Evolutionary conservation across 1,140 invertebrate species (phyloP).

Genomic region (Acyrthosiphon pisum): DNA sequence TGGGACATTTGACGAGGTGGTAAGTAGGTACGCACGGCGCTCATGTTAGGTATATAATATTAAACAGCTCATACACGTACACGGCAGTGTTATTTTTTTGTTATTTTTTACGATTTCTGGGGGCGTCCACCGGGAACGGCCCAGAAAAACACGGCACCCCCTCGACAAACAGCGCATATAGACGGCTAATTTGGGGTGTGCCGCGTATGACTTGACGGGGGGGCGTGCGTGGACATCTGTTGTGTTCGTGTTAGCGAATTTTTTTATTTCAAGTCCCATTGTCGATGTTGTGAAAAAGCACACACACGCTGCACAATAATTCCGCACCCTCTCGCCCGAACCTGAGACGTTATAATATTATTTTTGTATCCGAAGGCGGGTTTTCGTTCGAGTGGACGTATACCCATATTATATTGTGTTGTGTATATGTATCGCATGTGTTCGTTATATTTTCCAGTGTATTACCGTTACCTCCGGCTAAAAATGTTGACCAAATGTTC

Average conservation of each 20-base stretch:
- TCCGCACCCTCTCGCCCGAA: background rate
- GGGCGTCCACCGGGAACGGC: constrained; percentile 39
- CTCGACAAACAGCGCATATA: background rate
- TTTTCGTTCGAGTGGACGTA: background rate
- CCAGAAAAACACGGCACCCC: constrained; percentile 54
- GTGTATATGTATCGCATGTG: background rate
- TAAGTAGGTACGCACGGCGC: background rate
- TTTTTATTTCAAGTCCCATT: constrained; percentile 11
- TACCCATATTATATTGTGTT: background rate
- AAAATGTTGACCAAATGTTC: constrained; percentile 17
- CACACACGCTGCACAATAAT: background rate
- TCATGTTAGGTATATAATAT: background rate
- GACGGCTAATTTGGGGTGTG: constrained; percentile 54
- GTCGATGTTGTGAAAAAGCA: background rate
- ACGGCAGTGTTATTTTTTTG: background rate
- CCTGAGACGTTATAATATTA: constrained; percentile 30
- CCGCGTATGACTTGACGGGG: constrained; percentile 47
- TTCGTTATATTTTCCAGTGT: background rate
- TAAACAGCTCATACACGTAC: background rate
- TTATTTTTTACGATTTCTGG: background rate
- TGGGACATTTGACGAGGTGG: background rate
- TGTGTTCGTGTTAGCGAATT: background rate
- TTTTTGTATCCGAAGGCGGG: constrained; percentile 23
- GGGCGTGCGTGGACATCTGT: constrained; percentile 51
- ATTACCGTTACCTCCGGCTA: constrained; percentile 6